Base-by-base conservation (phyloP, 2,888 invertebrate species). In the Andrena flavipes region DNA sequence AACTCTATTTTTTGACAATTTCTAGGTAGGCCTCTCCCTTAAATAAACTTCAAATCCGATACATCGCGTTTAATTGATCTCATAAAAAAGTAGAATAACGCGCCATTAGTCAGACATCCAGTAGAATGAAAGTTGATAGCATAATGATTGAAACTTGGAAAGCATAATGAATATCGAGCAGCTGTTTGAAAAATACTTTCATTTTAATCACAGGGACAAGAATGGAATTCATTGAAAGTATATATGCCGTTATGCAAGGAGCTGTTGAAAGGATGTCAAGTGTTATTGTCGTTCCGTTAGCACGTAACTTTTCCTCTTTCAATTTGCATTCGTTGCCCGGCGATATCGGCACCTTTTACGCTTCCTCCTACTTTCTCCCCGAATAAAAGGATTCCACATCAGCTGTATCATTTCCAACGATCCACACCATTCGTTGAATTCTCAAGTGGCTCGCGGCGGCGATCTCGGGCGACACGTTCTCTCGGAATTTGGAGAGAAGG, bases 401-500 rank as follows among this genome's bases (percentile, higher is more conserved):
- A 69, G 35, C 48, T 54, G 33, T 51, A 63, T 69, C 68, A 67
- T 63, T 56, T 30, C 35, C 56, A 4, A 42, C 33, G n/a, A 30
- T 33, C 42, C 56, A 60, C 70, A 56, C 42, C 68, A 20, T 42
- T 35, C n/a, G 23, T 60, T 29, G 68, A 81, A 81, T 78, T 33
- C 72, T 77, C 35, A 49, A 74, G 65, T 26, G 62, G 29, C 33
- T n/a, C 30, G 48, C 54, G 20, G 23, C 56, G 26, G 26, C 60
- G 16, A 42, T 62, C 42, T 71, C 35, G 16, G 29, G 26, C 51
- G 70, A 54, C 75, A 60, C 68, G 75, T 59, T 35, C 70, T n/a
- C 71, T 23, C 29, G 65, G 71, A 76, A 87, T 84, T 81, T 51
- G n/a, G 23, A 59, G 56, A 49, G 13, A 42, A 63, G 8, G n/a